These are phyloP conservation scores for Cosmopolites sordidus DNA, from an alignment of 2,888 invertebrate species.

Conservation along the genomic window DNA sequence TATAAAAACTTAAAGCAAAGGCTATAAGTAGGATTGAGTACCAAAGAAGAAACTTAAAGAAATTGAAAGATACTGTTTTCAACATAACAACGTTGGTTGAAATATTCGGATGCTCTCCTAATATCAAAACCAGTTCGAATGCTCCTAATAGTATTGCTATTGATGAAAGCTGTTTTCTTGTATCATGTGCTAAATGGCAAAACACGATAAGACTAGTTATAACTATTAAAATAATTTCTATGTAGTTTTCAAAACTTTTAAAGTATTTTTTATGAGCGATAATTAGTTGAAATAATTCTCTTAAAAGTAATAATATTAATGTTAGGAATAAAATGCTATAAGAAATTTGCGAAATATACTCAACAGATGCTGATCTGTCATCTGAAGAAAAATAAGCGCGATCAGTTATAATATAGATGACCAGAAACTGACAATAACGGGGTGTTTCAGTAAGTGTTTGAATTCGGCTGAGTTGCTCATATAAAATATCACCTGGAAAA, in stretches of 20 bases:
- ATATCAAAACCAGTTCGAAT: conserved; percentile 69
- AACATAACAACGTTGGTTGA: conserved; percentile 83
- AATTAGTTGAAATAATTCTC: conserved; percentile 68
- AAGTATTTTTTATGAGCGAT: conserved; percentile 67
- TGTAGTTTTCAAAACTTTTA: conserved; percentile 65
- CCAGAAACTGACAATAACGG: conserved; percentile 73
- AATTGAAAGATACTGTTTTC: conserved; percentile 73
- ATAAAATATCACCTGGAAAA: conserved; percentile 56
- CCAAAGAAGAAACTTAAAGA: conserved; percentile 72
- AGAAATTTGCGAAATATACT: conserved; percentile 23
- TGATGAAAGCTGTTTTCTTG: conserved; percentile 65
- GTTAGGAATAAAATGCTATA: conserved; percentile 56
- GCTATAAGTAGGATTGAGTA: conserved; percentile 78
- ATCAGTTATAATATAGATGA: conserved; percentile 42
- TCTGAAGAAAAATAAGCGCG: conserved; percentile 55
- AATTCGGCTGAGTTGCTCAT: conserved; percentile 67
- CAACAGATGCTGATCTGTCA: conserved; percentile 34
- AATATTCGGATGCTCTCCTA: conserved; percentile 73
- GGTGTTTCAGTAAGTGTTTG: conserved; percentile 69
- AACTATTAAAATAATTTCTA: conserved; percentile 60
- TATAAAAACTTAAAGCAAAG: conserved; percentile 77
- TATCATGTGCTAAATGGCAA: conserved; percentile 46
- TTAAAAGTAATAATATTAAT: conserved; percentile 56
- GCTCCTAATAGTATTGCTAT: conserved; percentile 71
- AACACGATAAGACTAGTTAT: conserved; percentile 60